phyloP scores from a whole-genome alignment of 2,888 invertebrate species.

The Lasioglossum pauxillum region DNA sequence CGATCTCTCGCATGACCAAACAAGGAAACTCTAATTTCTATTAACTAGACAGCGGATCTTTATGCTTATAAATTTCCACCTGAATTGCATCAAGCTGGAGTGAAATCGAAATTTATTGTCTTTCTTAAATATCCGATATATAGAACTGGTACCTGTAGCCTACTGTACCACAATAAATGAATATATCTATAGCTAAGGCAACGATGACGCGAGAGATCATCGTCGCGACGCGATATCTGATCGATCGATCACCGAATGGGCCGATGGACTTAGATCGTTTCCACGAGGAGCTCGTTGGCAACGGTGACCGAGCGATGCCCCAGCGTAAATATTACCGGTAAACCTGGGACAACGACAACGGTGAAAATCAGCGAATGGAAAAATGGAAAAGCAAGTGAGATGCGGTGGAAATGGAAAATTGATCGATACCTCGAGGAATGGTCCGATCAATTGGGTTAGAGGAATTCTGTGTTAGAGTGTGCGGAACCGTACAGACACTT shows the following conservation, averaged over 20 bases:
- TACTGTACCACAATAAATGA: background rate
- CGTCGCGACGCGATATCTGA: background rate
- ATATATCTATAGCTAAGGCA: background rate
- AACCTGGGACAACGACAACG: background rate
- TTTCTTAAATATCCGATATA: no score
- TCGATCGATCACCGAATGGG: background rate
- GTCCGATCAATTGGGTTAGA: constrained; percentile 70
- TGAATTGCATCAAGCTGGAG: no score
- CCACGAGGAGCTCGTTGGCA: background rate
- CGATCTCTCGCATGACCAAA: background rate
- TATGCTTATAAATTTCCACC: no score
- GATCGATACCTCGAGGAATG: constrained; percentile 44
- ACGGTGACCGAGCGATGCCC: background rate
- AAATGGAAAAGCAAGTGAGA: background rate
- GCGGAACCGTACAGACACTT: background rate
- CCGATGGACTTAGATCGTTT: background rate
- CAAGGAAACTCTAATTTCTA: background rate
- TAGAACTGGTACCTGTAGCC: no score
- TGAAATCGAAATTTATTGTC: no score
- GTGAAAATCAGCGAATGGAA: background rate
- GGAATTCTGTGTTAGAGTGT: constrained; percentile 66
- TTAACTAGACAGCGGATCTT: background rate
- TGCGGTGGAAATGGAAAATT: background rate
- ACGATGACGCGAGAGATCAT: background rate
- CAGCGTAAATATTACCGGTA: background rate